Conservation (phyloP, 2,113 vertebrate species). For the Xenopus borealis region DNA sequence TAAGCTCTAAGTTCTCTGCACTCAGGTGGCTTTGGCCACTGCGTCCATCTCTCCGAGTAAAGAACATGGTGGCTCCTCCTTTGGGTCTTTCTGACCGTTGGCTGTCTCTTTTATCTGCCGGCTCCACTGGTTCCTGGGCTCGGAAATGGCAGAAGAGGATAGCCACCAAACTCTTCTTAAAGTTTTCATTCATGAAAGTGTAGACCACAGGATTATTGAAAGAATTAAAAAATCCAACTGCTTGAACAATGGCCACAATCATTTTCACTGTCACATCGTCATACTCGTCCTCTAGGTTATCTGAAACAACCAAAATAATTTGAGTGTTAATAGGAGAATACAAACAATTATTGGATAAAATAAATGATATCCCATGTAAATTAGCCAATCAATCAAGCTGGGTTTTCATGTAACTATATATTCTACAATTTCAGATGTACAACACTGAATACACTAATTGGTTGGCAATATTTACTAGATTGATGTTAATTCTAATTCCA, state of each 20-base stretch:
- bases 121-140: constrained; percentile 37
- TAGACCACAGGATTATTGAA: constrained; percentile 80
- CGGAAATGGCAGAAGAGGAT: constrained; percentile 61
- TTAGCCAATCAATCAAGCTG: no score
- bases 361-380: no score
- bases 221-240: constrained; percentile 78
- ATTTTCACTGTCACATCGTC: constrained; percentile 70
- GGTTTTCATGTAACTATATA: no score
- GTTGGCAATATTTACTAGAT: no score
- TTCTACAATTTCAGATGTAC: no score
- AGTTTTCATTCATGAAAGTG: constrained; percentile 79
- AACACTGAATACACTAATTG: no score
- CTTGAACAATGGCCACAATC: constrained; percentile 73
- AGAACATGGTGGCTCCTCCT: background rate
- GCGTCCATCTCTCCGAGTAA: constrained; percentile 19
- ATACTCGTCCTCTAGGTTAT: constrained; percentile 69
- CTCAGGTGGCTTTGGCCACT: constrained; percentile 39
- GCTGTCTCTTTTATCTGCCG: constrained; percentile 32
- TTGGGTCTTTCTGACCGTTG: constrained; percentile 23
- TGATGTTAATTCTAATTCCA: no score
- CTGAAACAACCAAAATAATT: constrained; percentile 49
- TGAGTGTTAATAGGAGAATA: no score
- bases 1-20: constrained; percentile 42
- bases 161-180: constrained; percentile 74
- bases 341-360: no score